Conservation (phyloP, 1,140 invertebrate species). For the Saxidomus purpurata region DNA sequence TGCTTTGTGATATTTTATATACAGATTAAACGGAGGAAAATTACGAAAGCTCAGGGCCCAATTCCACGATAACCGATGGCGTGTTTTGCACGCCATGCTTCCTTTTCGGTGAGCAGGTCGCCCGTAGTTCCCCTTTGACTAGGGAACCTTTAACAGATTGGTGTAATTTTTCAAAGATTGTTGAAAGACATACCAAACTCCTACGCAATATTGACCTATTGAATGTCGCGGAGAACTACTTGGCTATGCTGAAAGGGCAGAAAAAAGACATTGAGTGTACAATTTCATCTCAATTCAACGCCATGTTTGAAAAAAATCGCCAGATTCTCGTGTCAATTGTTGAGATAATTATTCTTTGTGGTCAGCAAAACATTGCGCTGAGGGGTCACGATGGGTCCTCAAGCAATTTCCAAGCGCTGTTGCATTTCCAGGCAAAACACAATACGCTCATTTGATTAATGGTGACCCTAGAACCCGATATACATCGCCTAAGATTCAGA, state of each 20-base stretch:
- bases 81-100: not conserved
- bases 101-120: no score
- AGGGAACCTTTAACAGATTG: not conserved
- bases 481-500: not conserved
- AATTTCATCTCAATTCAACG: not conserved
- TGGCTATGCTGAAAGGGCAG: not conserved
- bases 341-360: constrained; percentile 44
- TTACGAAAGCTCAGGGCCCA: no score
- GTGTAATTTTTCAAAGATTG: not conserved
- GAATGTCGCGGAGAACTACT: not conserved
- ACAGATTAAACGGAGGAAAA: no score
- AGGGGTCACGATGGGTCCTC: constrained; percentile 15
- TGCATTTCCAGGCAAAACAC: constrained; percentile 5
- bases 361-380: constrained; percentile 56
- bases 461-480: not conserved
- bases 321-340: not conserved
- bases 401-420: constrained; percentile 42
- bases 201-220: not conserved
- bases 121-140: no score
- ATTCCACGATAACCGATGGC: no score
- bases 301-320: not conserved
- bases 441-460: not conserved
- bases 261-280: not conserved
- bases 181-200: not conserved
- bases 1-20: no score